Conservation (phyloP, 2,113 vertebrate genomes). For the Fukomys damarensis region DNA sequence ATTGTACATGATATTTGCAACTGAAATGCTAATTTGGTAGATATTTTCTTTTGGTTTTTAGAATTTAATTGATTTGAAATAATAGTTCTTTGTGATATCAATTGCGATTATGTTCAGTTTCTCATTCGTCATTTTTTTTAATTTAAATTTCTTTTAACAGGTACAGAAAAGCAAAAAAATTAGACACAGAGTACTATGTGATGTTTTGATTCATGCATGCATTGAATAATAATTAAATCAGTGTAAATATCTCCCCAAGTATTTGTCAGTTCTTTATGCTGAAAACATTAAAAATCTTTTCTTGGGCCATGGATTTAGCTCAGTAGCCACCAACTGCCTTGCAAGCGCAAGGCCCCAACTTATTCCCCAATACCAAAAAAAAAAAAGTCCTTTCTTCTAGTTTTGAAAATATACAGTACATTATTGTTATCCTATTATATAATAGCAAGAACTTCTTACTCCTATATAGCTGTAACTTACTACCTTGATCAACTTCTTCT, state of each 20-base stretch:
- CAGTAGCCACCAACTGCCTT: too few relatives aligned
- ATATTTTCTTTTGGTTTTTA: background rate
- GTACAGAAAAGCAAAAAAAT: background rate
- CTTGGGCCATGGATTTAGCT: too few relatives aligned
- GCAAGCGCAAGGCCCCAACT: too few relatives aligned
- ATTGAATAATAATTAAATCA: background rate
- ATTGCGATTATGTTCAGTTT: background rate
- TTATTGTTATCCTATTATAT: background rate
- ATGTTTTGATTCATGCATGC: background rate
- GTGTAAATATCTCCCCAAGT: background rate
- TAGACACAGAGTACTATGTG: background rate
- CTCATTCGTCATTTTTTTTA: background rate
- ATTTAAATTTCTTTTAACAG: background rate
- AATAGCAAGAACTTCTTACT: background rate
- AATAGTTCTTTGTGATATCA: background rate
- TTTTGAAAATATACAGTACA: background rate
- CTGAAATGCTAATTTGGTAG: background rate
- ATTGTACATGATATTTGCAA: background rate
- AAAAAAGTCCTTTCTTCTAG: background rate
- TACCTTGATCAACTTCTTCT: background rate
- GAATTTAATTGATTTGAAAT: background rate
- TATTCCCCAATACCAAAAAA: too few relatives aligned
- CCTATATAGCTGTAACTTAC: background rate
- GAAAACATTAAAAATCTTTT: background rate
- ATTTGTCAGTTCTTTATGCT: background rate